These are phyloP conservation scores for Cisticola juncidis DNA, from an alignment of 2,113 vertebrate genomes.

Conservation along the genomic window DNA sequence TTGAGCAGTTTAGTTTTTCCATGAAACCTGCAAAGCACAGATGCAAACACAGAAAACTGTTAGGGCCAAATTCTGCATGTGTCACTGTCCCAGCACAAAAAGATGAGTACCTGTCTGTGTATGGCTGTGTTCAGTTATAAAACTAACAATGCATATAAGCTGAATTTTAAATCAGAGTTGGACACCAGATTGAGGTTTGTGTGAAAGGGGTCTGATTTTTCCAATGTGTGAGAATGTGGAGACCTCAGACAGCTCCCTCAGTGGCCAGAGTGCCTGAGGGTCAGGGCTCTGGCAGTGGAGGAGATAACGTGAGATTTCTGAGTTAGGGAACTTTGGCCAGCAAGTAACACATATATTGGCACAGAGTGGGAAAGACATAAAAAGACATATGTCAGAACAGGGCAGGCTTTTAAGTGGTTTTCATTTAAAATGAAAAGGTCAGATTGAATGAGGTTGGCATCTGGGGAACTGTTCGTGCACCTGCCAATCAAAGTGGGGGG, in stretches of 20 bases:
- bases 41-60: background rate
- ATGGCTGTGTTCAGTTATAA: background rate
- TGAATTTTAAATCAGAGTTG: background rate
- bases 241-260: background rate
- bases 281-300: background rate
- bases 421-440: conserved; percentile 57
- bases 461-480: background rate
- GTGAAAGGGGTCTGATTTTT: background rate
- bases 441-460: conserved; percentile 18
- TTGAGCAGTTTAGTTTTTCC: background rate
- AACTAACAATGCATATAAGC: background rate
- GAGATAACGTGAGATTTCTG: background rate
- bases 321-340: background rate
- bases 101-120: accelerated
- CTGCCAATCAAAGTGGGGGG: background rate
- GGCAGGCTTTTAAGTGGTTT: conserved; percentile 42
- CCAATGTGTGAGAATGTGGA: accelerated
- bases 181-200: background rate
- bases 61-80: background rate
- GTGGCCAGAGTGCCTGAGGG: background rate
- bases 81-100: accelerated
- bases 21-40: background rate
- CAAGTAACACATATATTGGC: background rate
- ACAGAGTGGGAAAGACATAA: background rate
- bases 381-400: conserved; percentile 2